Conservation (phyloP, 2,888 invertebrate genomes). For the Brenthis daphne region DNA sequence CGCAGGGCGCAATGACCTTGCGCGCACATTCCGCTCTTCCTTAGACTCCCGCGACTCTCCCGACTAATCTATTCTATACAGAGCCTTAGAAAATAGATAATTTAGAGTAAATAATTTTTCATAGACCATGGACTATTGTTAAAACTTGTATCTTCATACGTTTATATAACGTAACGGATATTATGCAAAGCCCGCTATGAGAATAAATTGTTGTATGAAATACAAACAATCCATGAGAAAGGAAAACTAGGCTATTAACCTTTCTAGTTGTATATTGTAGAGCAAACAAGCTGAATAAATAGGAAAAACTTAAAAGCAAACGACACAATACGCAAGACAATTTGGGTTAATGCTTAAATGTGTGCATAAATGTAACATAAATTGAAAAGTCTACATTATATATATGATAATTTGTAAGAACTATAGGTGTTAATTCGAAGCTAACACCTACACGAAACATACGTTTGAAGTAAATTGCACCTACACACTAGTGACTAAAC, state of each 20-base stretch:
- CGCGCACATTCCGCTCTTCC: constrained; percentile 74
- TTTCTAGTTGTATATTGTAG: constrained; percentile 55
- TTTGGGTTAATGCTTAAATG: neutral
- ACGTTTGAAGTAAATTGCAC: constrained; percentile 44
- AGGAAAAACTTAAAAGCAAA: constrained; percentile 40
- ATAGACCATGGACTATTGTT: neutral
- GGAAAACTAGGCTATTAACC: constrained; percentile 72
- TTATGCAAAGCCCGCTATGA: constrained; percentile 37
- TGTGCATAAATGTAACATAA: too few species aligned
- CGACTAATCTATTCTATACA: constrained; percentile 50
- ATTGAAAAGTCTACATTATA: too few species aligned
- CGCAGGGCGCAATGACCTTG: constrained; percentile 82
- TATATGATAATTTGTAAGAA: constrained; percentile 25
- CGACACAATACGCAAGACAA: neutral
- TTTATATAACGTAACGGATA: constrained; percentile 29
- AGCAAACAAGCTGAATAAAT: constrained; percentile 62
- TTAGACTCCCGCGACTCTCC: constrained; percentile 68
- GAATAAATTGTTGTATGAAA: constrained; percentile 34
- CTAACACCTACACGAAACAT: constrained; percentile 20
- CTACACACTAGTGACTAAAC: constrained; percentile 42
- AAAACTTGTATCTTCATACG: neutral
- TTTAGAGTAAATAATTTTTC: constrained; percentile 10
- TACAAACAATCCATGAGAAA: constrained; percentile 42
- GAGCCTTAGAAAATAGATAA: constrained; percentile 14
- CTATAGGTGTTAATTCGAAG: constrained; percentile 29